These are phyloP conservation scores for Drosophila trichaetosa DNA, from an alignment of 2,888 invertebrate species.

Conservation along the genomic window DNA sequence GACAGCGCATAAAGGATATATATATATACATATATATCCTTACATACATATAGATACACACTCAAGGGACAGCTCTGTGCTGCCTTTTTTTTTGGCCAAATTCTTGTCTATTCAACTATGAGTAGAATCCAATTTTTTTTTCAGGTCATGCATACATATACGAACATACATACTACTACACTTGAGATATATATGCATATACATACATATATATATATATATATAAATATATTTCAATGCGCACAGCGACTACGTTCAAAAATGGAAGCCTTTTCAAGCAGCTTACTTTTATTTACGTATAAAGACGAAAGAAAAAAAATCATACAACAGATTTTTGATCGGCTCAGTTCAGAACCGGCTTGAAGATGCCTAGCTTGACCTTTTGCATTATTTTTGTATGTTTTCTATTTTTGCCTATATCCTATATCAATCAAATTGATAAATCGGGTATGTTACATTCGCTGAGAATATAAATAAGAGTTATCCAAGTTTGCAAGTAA, in stretches of 20 bases:
- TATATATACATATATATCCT: conserved; percentile 2
- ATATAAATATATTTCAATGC: conserved; percentile 40
- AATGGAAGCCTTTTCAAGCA: conserved; percentile 71
- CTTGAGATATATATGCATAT: background rate
- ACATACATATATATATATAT: conserved; percentile 1
- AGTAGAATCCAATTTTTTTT: conserved; percentile 59
- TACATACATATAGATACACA: background rate
- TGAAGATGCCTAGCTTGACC: conserved; percentile 31
- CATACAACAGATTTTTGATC: conserved; percentile 24
- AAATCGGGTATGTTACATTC: no score
- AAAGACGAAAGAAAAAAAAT: conserved; percentile 21
- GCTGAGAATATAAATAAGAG: background rate
- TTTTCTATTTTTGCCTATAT: background rate
- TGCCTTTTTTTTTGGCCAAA: conserved; percentile 40
- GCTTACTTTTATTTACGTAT: conserved; percentile 63
- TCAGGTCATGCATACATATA: conserved; percentile 63
- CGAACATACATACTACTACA: conserved; percentile 5
- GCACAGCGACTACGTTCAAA: conserved; percentile 21
- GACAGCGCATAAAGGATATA: conserved; percentile 66
- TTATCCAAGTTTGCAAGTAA: background rate
- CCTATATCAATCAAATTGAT: background rate
- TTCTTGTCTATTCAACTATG: conserved; percentile 70
- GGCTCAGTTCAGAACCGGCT: conserved; percentile 28
- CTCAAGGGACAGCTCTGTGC: conserved; percentile 6
- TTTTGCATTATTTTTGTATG: conserved; percentile 19